Evolutionary conservation across 23 tunicate species (phyloP), one percentile per base, ranked within the genome.

Genomic region (Phallusia fumigata): DNA sequence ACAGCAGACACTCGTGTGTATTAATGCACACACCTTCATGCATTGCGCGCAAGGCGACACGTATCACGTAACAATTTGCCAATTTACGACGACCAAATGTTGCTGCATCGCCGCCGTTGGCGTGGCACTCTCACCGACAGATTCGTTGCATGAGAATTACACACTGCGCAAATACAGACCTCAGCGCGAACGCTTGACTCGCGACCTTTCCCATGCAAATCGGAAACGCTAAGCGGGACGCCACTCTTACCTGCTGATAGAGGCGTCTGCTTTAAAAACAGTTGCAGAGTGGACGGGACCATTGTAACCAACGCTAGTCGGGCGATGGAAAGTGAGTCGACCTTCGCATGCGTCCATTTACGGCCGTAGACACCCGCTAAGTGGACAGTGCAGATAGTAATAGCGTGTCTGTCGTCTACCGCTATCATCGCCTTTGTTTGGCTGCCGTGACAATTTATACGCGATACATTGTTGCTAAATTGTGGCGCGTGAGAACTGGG

Each of bases 401-500:
- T 40, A 40, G 47, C 10, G 47, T 40, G 47, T 40, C 47, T 40
- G 47, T 40, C 47, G 47, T 40, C 47, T 40, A 40, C 47, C 47
- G 47, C 69, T 24, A 58, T 58, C 69, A 58, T 11, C 16, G 69
- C 69, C 69, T 21, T 58, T 58, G 69, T 58, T 58, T 13, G 69
- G 8, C 3, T 58, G 28, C 69, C 69, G 26, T 58, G 69, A 58
- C 69, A 6, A 58, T 58, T 65, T 74, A 33, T 74, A 16, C 77
- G 77, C 40, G 77, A 74, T 33, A 74, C 40, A 32, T 32, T 74
- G 40, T 74, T 32, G 45, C 77, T 74, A 32, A 19, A 30, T 74
- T 74, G 77, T 31, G 36, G 36, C 40, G 77, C 77, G 77, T 74
- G 77, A 74, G 77, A 74, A 74, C 30, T 74, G 77, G 77, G 77